Evolutionary conservation across 2,113 vertebrate genomes (phyloP).

Genomic region (Motacilla alba): DNA sequence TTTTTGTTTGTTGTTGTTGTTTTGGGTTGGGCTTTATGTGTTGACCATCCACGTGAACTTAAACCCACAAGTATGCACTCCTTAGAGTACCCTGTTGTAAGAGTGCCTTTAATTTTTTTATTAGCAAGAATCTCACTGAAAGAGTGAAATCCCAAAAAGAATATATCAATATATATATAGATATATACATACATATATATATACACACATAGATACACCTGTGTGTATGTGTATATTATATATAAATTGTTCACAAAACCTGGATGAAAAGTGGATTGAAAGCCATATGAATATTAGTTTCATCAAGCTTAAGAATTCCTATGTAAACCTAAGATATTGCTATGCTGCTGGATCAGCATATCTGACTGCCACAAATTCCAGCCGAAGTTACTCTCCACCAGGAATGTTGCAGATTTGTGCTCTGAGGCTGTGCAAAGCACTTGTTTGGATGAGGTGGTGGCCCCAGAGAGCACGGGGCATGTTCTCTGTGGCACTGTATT

Average conservation of each 20-base stretch:
- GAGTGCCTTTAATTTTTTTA: not conserved
- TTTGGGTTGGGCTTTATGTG: rapidly evolving
- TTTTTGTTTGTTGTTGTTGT: not conserved
- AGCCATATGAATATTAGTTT: not conserved
- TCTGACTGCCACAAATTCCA: not conserved
- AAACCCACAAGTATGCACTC: not conserved
- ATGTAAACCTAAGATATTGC: not conserved
- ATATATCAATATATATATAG: not conserved
- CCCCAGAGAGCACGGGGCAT: not conserved
- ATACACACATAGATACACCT: not conserved
- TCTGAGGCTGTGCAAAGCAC: not conserved
- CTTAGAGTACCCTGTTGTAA: not conserved
- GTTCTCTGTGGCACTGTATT: not conserved
- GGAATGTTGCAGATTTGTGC: not conserved
- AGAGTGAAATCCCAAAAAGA: not conserved
- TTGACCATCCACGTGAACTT: not conserved
- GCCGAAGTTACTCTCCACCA: not conserved
- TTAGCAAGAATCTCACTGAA: not conserved
- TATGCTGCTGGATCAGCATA: not conserved
- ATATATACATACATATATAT: not conserved
- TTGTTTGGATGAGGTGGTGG: not conserved
- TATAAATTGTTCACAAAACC: not conserved
- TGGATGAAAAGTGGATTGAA: not conserved
- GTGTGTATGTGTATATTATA: too few species aligned
- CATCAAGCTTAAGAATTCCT: not conserved